Evolutionary conservation across 1,140 invertebrate species (phyloP).

Genomic region (Aplysia californica): DNA sequence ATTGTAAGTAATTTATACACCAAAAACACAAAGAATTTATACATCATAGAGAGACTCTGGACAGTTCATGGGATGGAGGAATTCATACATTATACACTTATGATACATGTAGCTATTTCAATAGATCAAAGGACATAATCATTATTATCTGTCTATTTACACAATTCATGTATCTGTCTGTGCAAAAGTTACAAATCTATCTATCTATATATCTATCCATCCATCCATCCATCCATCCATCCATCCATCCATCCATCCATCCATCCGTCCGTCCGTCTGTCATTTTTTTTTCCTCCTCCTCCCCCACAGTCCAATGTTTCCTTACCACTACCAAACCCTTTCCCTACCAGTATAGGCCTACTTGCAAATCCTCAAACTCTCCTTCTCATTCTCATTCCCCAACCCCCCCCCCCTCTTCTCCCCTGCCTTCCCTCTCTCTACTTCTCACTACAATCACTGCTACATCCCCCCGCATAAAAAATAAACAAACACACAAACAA

Average conservation of each 20-base stretch:
- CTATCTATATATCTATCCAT: background rate
- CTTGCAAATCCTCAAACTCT: too few species aligned
- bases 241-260: background rate
- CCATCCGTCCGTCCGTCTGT: background rate
- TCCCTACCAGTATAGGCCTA: too few species aligned
- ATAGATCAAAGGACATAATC: background rate
- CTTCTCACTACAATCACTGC: background rate
- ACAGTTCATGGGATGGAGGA: too few species aligned
- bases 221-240: background rate
- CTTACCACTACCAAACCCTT: background rate
- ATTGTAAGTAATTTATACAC: too few species aligned
- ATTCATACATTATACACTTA: background rate
- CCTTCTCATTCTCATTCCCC: background rate
- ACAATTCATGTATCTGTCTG: background rate
- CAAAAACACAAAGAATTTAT: too few species aligned
- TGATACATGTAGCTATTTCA: background rate
- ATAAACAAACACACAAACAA: background rate
- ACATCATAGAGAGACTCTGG: too few species aligned
- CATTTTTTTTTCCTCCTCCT: background rate
- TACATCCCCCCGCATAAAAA: background rate
- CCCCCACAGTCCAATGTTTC: background rate
- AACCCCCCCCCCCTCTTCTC: background rate
- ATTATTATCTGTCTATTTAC: background rate
- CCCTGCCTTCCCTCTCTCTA: background rate
- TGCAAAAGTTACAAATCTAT: background rate